Percentiles rank a stretch among this genome's conserved stretches.
Evolutionary conservation across 2,888 invertebrate genomes (phyloP).

Genomic region (Elgonia sp.): DNA sequence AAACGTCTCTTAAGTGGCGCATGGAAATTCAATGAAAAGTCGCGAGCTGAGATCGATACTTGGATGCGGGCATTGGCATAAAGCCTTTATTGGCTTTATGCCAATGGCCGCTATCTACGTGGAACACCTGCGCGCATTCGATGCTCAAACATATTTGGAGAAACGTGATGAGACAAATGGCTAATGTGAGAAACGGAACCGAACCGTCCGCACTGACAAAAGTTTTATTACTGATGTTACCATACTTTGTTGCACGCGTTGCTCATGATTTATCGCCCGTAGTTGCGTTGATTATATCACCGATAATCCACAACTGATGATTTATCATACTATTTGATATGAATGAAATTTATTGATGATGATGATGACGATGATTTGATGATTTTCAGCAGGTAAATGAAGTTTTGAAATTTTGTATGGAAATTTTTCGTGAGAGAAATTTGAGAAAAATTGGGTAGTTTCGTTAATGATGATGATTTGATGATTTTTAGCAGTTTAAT

Average conservation of each 20-base stretch:
- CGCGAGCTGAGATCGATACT: conserved; percentile 82
- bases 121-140: conserved; percentile 85
- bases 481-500: no score
- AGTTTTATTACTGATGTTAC: conserved; percentile 68
- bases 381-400: no score
- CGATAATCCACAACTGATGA: conserved; percentile 35
- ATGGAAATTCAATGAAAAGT: conserved; percentile 84
- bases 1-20: conserved; percentile 79
- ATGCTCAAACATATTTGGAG: conserved; percentile 77
- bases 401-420: no score
- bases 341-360: neutral
- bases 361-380: neutral
- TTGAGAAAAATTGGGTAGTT: no score
- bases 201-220: conserved; percentile 59
- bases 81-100: conserved; percentile 85
- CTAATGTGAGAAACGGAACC: conserved; percentile 74
- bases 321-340: conserved; percentile 5
- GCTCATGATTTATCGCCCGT: conserved; percentile 45
- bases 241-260: conserved; percentile 68
- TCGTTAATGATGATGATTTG: no score
- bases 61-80: conserved; percentile 81
- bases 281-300: conserved; percentile 58
- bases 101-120: conserved; percentile 86
- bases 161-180: conserved; percentile 76
- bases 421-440: no score